These are phyloP conservation scores for Bathybates hornii DNA, from an alignment of 2,113 vertebrate species.

Conservation along the genomic window DNA sequence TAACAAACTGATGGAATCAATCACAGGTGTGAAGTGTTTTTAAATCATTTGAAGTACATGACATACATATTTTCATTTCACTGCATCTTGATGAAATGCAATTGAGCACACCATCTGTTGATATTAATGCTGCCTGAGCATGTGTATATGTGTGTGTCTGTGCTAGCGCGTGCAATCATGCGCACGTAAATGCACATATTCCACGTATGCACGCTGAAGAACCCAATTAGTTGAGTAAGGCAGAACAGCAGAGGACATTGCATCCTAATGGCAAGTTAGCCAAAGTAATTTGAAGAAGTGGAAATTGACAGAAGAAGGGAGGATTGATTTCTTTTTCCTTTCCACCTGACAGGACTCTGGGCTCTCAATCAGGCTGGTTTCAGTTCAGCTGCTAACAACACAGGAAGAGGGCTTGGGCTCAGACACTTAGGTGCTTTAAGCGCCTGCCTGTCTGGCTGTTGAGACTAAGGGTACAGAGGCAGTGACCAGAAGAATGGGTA, in stretches of 20 bases:
- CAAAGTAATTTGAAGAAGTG: conserved; percentile 53
- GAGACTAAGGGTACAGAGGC: background rate
- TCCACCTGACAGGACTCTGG: conserved; percentile 42
- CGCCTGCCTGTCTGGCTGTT: conserved; percentile 4
- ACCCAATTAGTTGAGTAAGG: conserved; percentile 40
- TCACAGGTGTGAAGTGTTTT: conserved; percentile 38
- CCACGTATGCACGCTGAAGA: conserved; percentile 22
- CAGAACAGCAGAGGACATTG: conserved; percentile 14
- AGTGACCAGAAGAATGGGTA: conserved; percentile 37
- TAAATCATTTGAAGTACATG: conserved; percentile 6
- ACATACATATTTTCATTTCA: conserved; percentile 29
- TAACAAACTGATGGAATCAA: conserved; percentile 37
- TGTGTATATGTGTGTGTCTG: background rate
- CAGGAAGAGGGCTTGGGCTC: background rate
- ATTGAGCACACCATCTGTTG: conserved; percentile 30
- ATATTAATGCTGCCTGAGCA: background rate
- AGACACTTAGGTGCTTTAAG: conserved; percentile 9
- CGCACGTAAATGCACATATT: background rate
- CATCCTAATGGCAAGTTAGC: conserved; percentile 52
- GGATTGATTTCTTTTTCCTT: conserved; percentile 60
- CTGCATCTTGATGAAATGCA: conserved; percentile 17
- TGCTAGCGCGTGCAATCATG: background rate
- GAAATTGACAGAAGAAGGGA: conserved; percentile 48
- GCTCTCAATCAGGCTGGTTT: conserved; percentile 38
- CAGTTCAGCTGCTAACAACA: conserved; percentile 34